Conservation (phyloP, 2,797 vertebrate species). For the Arremon aurantiirostris region DNA sequence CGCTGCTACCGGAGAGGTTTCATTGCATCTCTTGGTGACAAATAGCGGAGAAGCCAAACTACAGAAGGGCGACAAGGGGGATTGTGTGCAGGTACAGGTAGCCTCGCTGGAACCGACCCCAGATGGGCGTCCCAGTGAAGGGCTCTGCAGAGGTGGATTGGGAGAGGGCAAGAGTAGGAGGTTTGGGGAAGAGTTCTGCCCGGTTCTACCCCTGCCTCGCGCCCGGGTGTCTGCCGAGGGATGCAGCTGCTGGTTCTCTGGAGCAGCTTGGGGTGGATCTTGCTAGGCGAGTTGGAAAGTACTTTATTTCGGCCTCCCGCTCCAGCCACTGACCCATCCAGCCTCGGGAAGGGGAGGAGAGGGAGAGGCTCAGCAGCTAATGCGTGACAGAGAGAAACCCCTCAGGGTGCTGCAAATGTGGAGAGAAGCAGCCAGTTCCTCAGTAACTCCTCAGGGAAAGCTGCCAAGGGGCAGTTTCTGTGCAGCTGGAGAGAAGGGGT, state of each 20-base stretch:
- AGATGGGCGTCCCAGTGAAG: not conserved
- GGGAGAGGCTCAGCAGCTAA: not conserved
- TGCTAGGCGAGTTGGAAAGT: not conserved
- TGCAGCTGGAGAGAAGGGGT: not conserved
- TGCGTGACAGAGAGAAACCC: not conserved
- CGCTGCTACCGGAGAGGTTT: not conserved
- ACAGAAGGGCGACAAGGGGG: not conserved
- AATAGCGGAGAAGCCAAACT: not conserved
- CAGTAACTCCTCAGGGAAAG: not conserved
- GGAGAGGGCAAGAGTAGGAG: not conserved
- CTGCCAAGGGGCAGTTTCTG: not conserved
- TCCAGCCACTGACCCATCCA: not conserved
- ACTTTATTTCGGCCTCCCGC: not conserved
- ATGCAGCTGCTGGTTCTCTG: not conserved
- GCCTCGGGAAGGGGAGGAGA: not conserved
- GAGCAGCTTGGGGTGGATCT: not conserved
- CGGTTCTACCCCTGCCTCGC: not conserved
- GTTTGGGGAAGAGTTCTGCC: not conserved
- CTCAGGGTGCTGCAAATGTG: not conserved
- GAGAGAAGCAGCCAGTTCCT: not conserved
- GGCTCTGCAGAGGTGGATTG: not conserved
- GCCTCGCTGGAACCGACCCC: not conserved
- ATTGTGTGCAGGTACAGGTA: not conserved
- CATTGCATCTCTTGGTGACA: not conserved
- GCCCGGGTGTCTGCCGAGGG: not conserved